Conservation (phyloP, 2,797 vertebrate species). For the Malurus splendens region DNA sequence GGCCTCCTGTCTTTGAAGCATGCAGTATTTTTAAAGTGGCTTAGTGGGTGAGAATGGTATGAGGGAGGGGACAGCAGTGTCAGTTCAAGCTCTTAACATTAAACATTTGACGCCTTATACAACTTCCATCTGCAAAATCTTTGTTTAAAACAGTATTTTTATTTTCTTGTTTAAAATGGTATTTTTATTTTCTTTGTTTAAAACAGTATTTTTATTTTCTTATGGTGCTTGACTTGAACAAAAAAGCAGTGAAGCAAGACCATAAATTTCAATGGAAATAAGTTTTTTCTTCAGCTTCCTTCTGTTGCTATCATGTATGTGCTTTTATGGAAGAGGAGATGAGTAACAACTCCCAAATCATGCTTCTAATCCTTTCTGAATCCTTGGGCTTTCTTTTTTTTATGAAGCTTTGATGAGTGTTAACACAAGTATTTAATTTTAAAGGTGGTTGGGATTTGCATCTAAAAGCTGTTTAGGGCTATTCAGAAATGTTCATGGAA, state of each 20-base stretch:
- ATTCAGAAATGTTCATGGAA: neutral
- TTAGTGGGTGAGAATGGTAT: neutral
- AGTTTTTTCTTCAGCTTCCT: neutral
- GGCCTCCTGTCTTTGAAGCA: neutral
- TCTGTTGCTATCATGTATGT: neutral
- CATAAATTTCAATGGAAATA: neutral
- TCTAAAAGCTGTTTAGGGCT: neutral
- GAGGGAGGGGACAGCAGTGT: neutral
- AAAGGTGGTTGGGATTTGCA: neutral
- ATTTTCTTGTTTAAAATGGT: neutral
- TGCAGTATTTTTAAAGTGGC: neutral
- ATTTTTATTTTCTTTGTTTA: neutral
- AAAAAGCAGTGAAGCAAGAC: neutral
- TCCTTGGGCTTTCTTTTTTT: neutral
- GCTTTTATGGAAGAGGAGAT: neutral
- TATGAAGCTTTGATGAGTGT: neutral
- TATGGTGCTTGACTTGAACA: neutral
- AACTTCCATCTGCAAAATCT: neutral
- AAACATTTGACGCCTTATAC: neutral
- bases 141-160: neutral
- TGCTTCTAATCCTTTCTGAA: neutral
- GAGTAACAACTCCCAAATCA: neutral
- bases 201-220: neutral
- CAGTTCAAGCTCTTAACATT: neutral
- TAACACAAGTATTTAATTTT: neutral